These are phyloP conservation scores for Chlorodrepanis virens DNA, from an alignment of 2,113 vertebrate genomes.

Conservation along the genomic window DNA sequence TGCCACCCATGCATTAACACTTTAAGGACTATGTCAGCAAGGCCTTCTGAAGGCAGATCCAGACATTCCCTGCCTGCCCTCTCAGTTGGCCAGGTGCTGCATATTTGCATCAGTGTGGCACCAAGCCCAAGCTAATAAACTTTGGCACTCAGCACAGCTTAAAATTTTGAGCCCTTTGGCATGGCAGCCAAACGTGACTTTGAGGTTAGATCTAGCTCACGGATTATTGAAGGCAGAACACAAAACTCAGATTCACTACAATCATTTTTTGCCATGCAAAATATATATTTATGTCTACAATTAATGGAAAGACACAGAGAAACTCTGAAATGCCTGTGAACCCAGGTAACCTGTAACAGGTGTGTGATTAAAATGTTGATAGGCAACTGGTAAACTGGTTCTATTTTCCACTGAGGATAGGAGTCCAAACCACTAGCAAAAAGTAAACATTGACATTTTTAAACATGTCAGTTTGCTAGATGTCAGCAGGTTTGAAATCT, in stretches of 20 bases:
- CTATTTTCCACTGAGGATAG: neutral
- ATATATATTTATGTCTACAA: neutral
- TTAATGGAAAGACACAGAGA: neutral
- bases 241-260: neutral
- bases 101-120: neutral
- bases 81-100: neutral
- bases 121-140: neutral
- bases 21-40: neutral
- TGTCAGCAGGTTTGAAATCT: neutral
- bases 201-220: neutral
- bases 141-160: neutral
- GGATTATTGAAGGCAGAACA: neutral
- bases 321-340: neutral
- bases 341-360: neutral
- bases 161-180: neutral
- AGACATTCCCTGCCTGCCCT: neutral
- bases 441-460: neutral
- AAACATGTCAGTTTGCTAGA: neutral
- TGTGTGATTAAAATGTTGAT: neutral
- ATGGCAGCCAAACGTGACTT: neutral
- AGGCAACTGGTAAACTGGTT: neutral
- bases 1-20: neutral
- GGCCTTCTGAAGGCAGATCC: neutral
- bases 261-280: neutral
- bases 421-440: neutral